Percentiles rank a stretch among this genome's conserved stretches.
Conservation (phyloP, 2,113 vertebrate species). For the Suricata suricatta region DNA sequence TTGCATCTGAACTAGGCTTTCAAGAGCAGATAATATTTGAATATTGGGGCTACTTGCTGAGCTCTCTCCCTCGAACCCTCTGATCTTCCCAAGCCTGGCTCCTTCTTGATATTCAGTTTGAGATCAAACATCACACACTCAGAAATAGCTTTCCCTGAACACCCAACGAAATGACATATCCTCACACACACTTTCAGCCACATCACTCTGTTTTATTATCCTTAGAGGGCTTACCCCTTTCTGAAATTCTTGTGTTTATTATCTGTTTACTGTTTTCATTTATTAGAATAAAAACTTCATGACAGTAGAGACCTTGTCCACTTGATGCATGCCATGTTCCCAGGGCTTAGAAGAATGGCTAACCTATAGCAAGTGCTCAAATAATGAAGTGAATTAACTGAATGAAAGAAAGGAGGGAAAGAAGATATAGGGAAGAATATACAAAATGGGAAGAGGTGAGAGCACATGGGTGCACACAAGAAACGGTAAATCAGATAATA, state of each 20-base stretch:
- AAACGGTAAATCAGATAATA: not conserved
- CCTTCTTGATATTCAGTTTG: conserved; percentile 8
- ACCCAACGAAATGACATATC: not conserved
- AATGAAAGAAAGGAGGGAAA: not conserved
- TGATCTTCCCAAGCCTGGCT: conserved; percentile 10
- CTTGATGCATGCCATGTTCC: not conserved
- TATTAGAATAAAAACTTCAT: not conserved
- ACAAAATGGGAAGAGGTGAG: not conserved
- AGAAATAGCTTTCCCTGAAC: not conserved
- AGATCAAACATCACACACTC: conserved; percentile 15
- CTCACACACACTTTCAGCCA: not conserved
- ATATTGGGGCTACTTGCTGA: not conserved
- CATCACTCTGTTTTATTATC: not conserved
- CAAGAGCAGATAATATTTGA: not conserved
- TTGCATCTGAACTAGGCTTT: conserved; percentile 27
- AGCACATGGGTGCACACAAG: fast-evolving
- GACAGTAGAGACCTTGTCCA: not conserved
- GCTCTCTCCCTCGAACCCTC: not conserved
- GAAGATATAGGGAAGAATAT: not conserved
- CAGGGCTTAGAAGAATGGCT: not conserved
- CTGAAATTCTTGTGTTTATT: conserved; percentile 13
- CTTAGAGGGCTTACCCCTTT: not conserved
- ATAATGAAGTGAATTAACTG: not conserved
- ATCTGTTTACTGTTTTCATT: not conserved
- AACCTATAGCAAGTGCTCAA: not conserved